Conservation (phyloP, 2,113 vertebrate species). For the Apistogramma diplotaenia region DNA sequence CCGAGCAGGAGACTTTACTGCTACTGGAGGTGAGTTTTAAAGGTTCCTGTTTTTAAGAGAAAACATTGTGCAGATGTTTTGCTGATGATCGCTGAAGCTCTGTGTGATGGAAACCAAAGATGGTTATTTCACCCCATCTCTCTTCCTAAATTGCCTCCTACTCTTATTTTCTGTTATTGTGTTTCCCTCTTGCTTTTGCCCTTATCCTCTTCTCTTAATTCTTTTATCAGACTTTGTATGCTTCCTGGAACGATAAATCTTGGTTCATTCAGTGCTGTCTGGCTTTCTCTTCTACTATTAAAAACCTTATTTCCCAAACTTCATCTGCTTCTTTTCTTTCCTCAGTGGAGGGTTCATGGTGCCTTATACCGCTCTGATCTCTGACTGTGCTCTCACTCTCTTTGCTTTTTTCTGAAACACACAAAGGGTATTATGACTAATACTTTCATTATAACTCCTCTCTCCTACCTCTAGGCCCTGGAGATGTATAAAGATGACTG, state of each 20-base stretch:
- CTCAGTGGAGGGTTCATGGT: no score
- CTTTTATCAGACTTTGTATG: not conserved
- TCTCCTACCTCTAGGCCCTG: slow-evolving; percentile 78
- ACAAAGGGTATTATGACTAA: not conserved
- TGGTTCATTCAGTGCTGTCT: not conserved
- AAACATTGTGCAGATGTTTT: not conserved
- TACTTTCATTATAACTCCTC: not conserved
- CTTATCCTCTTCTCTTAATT: not conserved
- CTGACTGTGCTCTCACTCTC: no score
- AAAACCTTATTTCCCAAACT: not conserved
- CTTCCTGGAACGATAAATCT: not conserved
- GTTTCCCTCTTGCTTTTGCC: not conserved
- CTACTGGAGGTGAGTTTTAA: slow-evolving; percentile 85
- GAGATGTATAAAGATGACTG: slow-evolving; percentile 99
- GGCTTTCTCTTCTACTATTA: not conserved
- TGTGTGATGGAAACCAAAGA: not conserved
- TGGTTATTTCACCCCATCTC: not conserved
- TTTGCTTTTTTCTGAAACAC: not conserved
- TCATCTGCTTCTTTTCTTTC: not conserved
- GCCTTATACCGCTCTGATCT: not conserved
- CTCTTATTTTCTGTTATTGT: not conserved
- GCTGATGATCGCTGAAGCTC: not conserved
- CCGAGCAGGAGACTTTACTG: slow-evolving; percentile 94
- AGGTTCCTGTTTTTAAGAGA: not conserved
- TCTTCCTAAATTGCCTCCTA: not conserved